Percentiles rank a stretch among this genome's conserved stretches.
Evolutionary conservation across 2,797 vertebrate species (phyloP).

Genomic region (Pangasius mekongensis): DNA sequence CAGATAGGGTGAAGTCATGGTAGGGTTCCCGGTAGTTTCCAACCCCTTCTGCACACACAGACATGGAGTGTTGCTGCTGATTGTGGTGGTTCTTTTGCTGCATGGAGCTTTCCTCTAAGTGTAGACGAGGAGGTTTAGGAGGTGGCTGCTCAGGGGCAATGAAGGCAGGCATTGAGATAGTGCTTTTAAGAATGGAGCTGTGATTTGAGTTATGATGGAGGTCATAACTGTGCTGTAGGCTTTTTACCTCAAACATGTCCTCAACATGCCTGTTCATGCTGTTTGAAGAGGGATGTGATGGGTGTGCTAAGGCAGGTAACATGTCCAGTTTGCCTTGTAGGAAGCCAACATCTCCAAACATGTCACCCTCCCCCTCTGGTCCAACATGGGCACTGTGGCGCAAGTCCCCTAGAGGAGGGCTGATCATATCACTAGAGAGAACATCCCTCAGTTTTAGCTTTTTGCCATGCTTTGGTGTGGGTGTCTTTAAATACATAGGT

Average conservation of each 20-base stretch:
- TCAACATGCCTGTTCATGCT: conserved; percentile 65
- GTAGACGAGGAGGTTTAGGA: conserved; percentile 81
- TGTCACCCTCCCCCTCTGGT: conserved; percentile 76
- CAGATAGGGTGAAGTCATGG: conserved; percentile 67
- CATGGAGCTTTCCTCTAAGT: conserved; percentile 73
- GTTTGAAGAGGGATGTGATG: conserved; percentile 63
- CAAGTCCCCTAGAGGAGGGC: conserved; percentile 82
- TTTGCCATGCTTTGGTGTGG: conserved; percentile 80
- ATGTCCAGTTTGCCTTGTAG: conserved; percentile 81
- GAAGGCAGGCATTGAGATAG: conserved; percentile 80
- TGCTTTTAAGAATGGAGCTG: conserved; percentile 73
- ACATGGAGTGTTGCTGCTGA: conserved; percentile 62
- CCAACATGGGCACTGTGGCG: conserved; percentile 85
- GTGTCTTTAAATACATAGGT: conserved; percentile 83
- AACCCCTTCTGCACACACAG: conserved; percentile 65
- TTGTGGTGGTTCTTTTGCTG: conserved; percentile 29
- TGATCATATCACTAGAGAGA: conserved; percentile 85
- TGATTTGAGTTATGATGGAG: conserved; percentile 70
- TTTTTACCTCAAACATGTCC: conserved; percentile 47
- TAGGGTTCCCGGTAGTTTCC: conserved; percentile 64
- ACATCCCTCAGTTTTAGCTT: conserved; percentile 77
- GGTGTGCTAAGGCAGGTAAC: conserved; percentile 67
- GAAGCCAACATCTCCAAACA: conserved; percentile 86
- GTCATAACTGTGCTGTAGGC: conserved; percentile 62
- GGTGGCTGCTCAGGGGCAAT: conserved; percentile 78